Conservation (phyloP, 2,888 invertebrate species). For the Clusia tigrina region DNA sequence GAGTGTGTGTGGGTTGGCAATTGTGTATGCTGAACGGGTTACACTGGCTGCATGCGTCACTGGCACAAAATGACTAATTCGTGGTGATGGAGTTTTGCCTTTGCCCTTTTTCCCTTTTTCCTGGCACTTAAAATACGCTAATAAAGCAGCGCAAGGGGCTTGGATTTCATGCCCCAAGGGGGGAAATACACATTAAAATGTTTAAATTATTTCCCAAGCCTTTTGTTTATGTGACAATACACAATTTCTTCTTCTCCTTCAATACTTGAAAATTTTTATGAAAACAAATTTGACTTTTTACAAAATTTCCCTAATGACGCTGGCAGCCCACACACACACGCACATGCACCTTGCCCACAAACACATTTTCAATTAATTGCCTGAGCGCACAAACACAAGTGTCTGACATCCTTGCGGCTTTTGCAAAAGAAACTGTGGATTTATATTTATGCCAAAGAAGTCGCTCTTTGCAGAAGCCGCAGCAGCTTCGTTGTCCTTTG, state of each 20-base stretch:
- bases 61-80: slow-evolving; percentile 60
- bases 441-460: too few species aligned
- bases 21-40: neutral
- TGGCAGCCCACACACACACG: neutral
- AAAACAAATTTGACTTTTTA: neutral
- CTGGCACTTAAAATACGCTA: slow-evolving; percentile 57
- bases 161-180: neutral
- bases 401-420: too few species aligned
- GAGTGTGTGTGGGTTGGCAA: neutral
- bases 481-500: too few species aligned
- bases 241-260: too few species aligned
- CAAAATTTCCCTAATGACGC: neutral
- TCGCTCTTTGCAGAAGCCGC: too few species aligned
- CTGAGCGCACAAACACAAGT: neutral
- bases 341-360: neutral
- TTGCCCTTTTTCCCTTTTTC: slow-evolving; percentile 23
- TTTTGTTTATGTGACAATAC: too few species aligned
- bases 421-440: too few species aligned
- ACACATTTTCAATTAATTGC: slow-evolving; percentile 8
- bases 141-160: slow-evolving; percentile 51
- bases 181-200: neutral
- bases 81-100: slow-evolving; percentile 32
- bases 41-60: slow-evolving; percentile 49
- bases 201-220: too few species aligned
- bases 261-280: neutral